Base-by-base conservation (phyloP, 1,140 invertebrate species). In the Drosophila dunni region DNA sequence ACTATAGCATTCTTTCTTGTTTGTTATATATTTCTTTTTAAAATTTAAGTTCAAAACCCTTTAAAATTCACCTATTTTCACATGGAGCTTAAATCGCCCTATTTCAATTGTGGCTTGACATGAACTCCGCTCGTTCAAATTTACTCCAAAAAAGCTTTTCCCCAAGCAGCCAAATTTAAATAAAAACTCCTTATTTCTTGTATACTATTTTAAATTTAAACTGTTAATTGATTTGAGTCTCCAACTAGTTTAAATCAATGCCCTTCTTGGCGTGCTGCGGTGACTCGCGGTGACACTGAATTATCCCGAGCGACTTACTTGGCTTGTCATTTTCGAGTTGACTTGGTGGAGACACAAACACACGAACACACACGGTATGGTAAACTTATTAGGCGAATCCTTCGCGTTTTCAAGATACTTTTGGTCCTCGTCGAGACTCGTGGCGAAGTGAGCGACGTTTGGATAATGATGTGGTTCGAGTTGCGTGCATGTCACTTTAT, bases 401-500 rank as follows among this genome's bases (percentile, higher is more conserved):
- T 67, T 51, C 72, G 66, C 64, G 68, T 44, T 72, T 65, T 34
- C 34, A 40, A 66, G 78, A 57, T 40, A 20, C 9, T 56, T 58
- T 48, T 65, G 44, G 51, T 68, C 63, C 65, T 58, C 45, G 53
- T 38, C 38, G 60, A 57, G 65, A 77, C 68, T 83, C 68, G 79
- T 53, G 79, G 42, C 73, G 48, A 38, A 64, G 60, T 53, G 66
- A 88, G 42, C 73, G 58, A 70, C 78, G 80, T 48, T 67, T 69
- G 56, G 42, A 60, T 78, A 89, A 88, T 88, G 84, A 88, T 88
- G 85, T 65, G 74, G 71, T 78, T 71, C 46, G 79, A 36, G 60
- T 56, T 54, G 54, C 36, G 15, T 24, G 66, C 80, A 48, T 45
- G 74, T 53, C 74, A 89, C 74, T 89, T 88, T 88, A 88, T 88